These are phyloP conservation scores for Xiphias gladius DNA, from an alignment of 2,113 vertebrate species.

Conservation along the genomic window DNA sequence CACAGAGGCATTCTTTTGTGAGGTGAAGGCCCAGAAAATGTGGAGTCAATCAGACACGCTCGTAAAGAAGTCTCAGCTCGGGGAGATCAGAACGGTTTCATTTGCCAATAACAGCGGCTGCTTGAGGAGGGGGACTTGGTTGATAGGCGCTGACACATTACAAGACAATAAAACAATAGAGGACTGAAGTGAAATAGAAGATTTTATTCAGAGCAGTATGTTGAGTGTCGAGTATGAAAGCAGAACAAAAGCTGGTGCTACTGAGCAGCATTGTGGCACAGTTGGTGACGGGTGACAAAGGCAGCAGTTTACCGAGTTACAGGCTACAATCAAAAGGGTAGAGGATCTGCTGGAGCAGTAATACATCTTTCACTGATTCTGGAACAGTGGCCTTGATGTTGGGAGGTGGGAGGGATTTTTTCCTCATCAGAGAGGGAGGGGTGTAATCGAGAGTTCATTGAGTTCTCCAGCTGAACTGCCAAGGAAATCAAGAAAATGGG, in stretches of 20 bases:
- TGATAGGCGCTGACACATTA: conserved; percentile 45
- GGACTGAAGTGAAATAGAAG: conserved; percentile 6
- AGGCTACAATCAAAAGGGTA: conserved; percentile 23
- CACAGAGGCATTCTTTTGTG: conserved; percentile 56
- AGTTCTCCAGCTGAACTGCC: conserved; percentile 66
- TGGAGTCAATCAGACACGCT: conserved; percentile 73
- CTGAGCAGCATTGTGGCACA: conserved; percentile 22
- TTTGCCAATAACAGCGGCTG: conserved; percentile 44
- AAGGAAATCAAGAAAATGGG: conserved; percentile 67
- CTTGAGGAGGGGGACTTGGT: conserved; percentile 25
- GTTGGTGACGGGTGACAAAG: conserved; percentile 8
- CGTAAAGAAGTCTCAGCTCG: conserved; percentile 40
- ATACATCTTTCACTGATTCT: conserved; percentile 54
- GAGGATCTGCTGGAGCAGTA: conserved; percentile 13
- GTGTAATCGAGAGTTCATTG: conserved; percentile 62
- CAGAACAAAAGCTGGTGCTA: neutral
- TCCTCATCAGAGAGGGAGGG: conserved; percentile 46
- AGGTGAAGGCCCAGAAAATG: conserved; percentile 63
- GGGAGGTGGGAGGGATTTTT: conserved; percentile 51
- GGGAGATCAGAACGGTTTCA: conserved; percentile 38
- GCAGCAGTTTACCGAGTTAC: conserved; percentile 22
- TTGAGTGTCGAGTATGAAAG: conserved; percentile 2
- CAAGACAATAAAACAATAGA: conserved; percentile 35
- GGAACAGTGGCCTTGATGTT: conserved; percentile 55
- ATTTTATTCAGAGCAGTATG: conserved; percentile 12